Percentiles rank a stretch among this genome's conserved stretches.
These are phyloP conservation scores for Mechanitis mazaeus DNA, from an alignment of 2,888 invertebrate species.

Conservation along the genomic window DNA sequence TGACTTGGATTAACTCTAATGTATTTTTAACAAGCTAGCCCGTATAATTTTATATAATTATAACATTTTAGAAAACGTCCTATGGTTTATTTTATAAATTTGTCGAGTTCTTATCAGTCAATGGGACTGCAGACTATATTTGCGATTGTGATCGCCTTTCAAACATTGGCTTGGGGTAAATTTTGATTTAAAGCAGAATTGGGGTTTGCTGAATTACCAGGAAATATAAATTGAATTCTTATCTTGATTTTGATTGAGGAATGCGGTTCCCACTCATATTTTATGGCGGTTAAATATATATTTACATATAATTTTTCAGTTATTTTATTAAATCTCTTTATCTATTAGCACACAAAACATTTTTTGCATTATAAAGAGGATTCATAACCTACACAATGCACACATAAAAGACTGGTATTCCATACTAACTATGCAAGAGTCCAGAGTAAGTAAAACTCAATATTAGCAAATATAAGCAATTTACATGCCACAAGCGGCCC, in stretches of 20 bases:
- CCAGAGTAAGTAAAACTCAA: conserved; percentile 51
- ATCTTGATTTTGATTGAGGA: conserved; percentile 51
- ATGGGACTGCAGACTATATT: conserved; percentile 39
- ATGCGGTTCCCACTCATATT: conserved; percentile 31
- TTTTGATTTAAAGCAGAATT: conserved; percentile 66
- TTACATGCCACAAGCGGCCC: conserved; percentile 68
- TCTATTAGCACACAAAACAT: no score
- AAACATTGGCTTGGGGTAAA: conserved; percentile 45
- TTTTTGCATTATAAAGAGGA: no score
- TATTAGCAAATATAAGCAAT: conserved; percentile 63
- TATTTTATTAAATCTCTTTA: not conserved
- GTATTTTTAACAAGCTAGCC: no score
- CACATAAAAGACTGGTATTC: no score
- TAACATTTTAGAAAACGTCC: not conserved
- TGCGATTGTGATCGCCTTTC: conserved; percentile 42
- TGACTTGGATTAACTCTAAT: no score
- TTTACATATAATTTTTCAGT: not conserved
- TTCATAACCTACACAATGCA: no score
- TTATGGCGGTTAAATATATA: conserved; percentile 16
- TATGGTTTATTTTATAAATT: conserved; percentile 38
- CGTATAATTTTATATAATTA: not conserved
- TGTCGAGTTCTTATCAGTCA: conserved; percentile 54
- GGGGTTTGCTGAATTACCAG: conserved; percentile 42
- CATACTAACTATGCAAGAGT: not conserved
- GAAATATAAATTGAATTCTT: conserved; percentile 66